phyloP scores from a whole-genome alignment of 2,113 vertebrate species.

The Notothenia coriiceps region DNA sequence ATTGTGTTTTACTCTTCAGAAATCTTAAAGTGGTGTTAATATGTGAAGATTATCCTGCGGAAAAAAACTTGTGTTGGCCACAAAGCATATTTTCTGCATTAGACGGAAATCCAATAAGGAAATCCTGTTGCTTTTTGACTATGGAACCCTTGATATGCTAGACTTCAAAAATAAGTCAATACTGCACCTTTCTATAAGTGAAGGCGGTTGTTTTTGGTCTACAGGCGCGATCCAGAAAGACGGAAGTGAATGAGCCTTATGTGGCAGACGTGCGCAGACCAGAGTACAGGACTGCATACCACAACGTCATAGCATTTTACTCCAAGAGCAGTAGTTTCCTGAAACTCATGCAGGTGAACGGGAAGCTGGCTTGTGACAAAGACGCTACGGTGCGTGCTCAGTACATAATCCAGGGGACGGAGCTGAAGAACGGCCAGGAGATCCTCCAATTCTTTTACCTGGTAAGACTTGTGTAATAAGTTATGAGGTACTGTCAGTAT shows the following conservation, averaged over 20 bases:
- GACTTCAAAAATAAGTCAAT: too few relatives aligned
- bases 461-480: conserved; percentile 55
- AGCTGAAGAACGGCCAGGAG: conserved; percentile 61
- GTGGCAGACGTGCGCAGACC: neutral
- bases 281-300: conserved; percentile 22
- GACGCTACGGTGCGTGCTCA: conserved; percentile 52
- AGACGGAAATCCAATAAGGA: too few relatives aligned
- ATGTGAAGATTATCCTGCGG: too few relatives aligned
- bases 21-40: too few relatives aligned
- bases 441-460: conserved; percentile 75
- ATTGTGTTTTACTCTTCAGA: too few relatives aligned
- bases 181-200: too few relatives aligned
- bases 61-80: too few relatives aligned
- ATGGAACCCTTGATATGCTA: too few relatives aligned
- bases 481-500: neutral
- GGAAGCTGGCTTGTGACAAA: conserved; percentile 58
- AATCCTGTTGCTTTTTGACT: too few relatives aligned
- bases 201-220: neutral
- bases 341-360: conserved; percentile 62
- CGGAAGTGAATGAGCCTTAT: rapidly evolving
- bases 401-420: conserved; percentile 78
- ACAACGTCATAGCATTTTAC: conserved; percentile 48
- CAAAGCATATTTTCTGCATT: too few relatives aligned
- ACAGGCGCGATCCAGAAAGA: conserved; percentile 49
- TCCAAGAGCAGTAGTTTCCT: conserved; percentile 82